phyloP scores from a whole-genome alignment of 2,113 vertebrate species.

The Sapayoa aenigma region DNA sequence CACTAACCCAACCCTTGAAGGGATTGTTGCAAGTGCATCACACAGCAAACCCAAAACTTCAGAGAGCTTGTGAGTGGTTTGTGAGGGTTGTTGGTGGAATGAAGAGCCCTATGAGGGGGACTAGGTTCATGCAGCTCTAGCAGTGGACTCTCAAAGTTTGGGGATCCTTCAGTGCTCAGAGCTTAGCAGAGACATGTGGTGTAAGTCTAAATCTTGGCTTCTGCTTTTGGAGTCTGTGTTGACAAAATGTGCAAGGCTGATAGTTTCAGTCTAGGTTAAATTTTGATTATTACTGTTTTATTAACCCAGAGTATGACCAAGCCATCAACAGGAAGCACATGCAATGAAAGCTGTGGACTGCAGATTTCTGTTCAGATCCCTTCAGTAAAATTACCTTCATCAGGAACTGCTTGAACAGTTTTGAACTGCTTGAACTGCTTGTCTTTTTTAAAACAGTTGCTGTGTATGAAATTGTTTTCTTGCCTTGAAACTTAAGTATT shows the following conservation, averaged over 20 bases:
- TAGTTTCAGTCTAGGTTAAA: not conserved
- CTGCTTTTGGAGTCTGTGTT: not conserved
- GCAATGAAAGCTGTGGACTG: not conserved
- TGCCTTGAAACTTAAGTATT: not conserved
- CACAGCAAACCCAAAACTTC: not conserved
- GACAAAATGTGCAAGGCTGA: not conserved
- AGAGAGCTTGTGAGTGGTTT: not conserved
- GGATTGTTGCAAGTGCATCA: not conserved
- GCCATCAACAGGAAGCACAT: not conserved
- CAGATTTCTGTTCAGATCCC: not conserved
- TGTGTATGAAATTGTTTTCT: not conserved
- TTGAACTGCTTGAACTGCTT: not conserved
- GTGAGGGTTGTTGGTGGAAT: not conserved
- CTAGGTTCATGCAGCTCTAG: not conserved
- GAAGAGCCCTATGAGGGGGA: rapidly evolving
- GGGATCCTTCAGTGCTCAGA: not conserved
- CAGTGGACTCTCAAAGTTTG: rapidly evolving
- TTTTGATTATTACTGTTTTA: not conserved
- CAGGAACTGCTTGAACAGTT: not conserved
- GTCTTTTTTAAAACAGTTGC: not conserved
- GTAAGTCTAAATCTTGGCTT: not conserved
- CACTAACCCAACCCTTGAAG: not conserved
- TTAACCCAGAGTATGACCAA: not conserved
- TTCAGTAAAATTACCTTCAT: not conserved
- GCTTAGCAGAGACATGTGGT: not conserved